phyloP scores from a whole-genome alignment of 37 sponge, comb jelly and placozoan genomes.

The Petrosia ficiformis region DNA sequence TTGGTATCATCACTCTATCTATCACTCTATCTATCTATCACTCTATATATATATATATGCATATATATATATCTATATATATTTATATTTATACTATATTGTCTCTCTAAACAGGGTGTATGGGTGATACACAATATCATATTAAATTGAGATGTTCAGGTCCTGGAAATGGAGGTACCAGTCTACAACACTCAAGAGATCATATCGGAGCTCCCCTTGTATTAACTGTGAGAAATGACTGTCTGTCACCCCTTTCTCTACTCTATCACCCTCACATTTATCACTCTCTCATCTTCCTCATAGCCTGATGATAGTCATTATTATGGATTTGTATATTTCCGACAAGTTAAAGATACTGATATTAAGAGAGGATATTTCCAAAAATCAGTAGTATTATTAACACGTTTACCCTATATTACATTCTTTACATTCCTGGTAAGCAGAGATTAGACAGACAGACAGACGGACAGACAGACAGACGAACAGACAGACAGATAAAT shows the following conservation, averaged over 20 bases:
- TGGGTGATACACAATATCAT: constrained; percentile 96
- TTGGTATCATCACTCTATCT: too few relatives aligned
- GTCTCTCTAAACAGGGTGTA: constrained; percentile 53
- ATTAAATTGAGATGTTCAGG: constrained; percentile 84
- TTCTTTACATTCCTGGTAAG: constrained; percentile 82
- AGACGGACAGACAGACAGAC: too few relatives aligned
- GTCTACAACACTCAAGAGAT: constrained; percentile 4
- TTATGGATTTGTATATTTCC: constrained; percentile 88
- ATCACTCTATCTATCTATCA: too few relatives aligned
- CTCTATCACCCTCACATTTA: too few relatives aligned
- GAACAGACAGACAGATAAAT: too few relatives aligned
- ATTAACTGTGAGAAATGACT: constrained; percentile 53
- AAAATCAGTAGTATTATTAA: constrained; percentile 90
- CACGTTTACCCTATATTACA: constrained; percentile 84
- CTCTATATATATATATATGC: too few relatives aligned
- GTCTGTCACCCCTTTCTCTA: too few relatives aligned
- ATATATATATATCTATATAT: too few relatives aligned
- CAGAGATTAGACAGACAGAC: neutral
- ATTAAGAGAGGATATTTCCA: constrained; percentile 97
- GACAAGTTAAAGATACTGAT: constrained; percentile 86
- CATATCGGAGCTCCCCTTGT: constrained; percentile 68
- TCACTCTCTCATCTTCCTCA: neutral
- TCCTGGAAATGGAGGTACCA: constrained; percentile 67
- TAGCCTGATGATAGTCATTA: constrained; percentile 75
- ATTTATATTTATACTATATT: too few relatives aligned